phyloP scores from a whole-genome alignment of 2,797 vertebrate species.

The Otus scops region DNA sequence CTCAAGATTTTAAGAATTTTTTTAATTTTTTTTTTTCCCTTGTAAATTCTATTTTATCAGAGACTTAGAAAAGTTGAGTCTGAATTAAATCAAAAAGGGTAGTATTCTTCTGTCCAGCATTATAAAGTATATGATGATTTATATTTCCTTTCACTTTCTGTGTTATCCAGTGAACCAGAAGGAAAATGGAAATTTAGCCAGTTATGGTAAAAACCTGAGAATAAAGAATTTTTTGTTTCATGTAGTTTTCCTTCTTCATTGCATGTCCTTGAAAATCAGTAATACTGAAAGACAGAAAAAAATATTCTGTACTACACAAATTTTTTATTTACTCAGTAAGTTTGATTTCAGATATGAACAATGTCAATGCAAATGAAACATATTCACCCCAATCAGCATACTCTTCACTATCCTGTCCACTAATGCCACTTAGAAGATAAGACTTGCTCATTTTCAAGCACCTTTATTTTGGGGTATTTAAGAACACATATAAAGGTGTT shows the following conservation, averaged over 20 bases:
- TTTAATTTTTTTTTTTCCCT: rapidly evolving
- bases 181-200: neutral
- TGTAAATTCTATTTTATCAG: neutral
- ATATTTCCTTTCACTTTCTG: neutral
- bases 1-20: neutral
- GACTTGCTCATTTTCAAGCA: neutral
- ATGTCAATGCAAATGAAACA: neutral
- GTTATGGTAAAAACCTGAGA: neutral
- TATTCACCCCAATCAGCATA: neutral
- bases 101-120: neutral
- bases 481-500: neutral
- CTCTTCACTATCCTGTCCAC: neutral
- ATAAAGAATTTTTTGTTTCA: neutral
- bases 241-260: neutral
- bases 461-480: neutral
- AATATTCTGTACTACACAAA: neutral
- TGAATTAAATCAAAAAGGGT: neutral
- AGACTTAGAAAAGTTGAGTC: neutral
- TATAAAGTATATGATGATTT: neutral
- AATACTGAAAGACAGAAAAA: neutral
- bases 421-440: neutral
- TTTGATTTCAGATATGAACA: neutral
- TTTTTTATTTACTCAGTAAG: neutral
- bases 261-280: neutral
- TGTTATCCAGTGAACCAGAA: neutral